Evolutionary conservation across 2,797 vertebrate genomes (phyloP).

Genomic region (Sebastolobus alascanus): DNA sequence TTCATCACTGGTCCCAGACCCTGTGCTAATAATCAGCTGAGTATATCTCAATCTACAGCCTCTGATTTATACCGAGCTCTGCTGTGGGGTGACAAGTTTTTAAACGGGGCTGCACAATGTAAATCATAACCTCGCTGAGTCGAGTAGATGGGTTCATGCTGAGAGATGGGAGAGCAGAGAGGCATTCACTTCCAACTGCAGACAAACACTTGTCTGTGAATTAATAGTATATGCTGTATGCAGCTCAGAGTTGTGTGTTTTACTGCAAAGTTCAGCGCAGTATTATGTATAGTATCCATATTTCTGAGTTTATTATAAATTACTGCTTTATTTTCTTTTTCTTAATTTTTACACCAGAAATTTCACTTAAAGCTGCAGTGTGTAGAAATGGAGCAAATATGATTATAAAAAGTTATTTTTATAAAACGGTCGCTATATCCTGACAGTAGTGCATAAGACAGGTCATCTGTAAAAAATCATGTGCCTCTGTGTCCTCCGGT

Average conservation of each 20-base stretch:
- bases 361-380: no score
- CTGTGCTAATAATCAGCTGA: conserved; percentile 75
- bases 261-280: not conserved
- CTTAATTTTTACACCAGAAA: rapidly evolving
- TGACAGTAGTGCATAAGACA: no score
- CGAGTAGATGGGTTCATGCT: conserved; percentile 51
- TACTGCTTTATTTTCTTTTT: not conserved
- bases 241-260: not conserved
- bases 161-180: conserved; percentile 41
- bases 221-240: not conserved
- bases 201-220: conserved; percentile 44
- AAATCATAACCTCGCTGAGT: conserved; percentile 70
- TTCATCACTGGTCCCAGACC: conserved; percentile 74
- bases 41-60: conserved; percentile 78
- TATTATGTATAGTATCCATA: not conserved
- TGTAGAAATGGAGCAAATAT: no score
- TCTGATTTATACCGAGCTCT: conserved; percentile 76
- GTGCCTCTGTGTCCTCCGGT: no score
- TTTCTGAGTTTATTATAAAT: not conserved
- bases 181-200: conserved; percentile 33
- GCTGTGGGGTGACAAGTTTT: conserved; percentile 75
- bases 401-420: no score
- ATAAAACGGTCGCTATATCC: no score
- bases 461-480: no score
- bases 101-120: conserved; percentile 73